Conservation (phyloP, 2,797 vertebrate genomes). For the Erethizon dorsatum region DNA sequence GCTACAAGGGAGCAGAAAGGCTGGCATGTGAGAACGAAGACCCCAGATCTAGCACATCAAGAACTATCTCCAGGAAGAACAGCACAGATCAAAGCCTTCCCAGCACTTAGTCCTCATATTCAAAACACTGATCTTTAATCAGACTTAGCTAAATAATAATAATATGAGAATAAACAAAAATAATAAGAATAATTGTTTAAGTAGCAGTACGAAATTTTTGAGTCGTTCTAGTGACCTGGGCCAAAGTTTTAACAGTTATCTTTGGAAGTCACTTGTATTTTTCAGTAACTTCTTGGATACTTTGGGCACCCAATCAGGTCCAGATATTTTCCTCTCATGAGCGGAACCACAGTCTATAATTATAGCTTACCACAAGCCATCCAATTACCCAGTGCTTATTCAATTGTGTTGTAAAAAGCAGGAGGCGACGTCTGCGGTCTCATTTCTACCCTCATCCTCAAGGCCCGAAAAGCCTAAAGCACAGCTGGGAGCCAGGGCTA, state of each 20-base stretch:
- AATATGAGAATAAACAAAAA: constrained; percentile 27
- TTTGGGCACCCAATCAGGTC: constrained; percentile 25
- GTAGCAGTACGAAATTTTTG: not conserved
- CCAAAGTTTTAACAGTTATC: constrained; percentile 59
- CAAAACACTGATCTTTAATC: not conserved
- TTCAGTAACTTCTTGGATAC: constrained; percentile 58
- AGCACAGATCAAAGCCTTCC: not conserved
- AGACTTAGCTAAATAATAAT: not conserved
- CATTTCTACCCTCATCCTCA: not conserved
- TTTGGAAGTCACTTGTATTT: constrained; percentile 67
- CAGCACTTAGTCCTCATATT: not conserved
- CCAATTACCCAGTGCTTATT: constrained; percentile 64
- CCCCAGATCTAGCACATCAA: not conserved
- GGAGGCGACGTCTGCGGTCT: not conserved
- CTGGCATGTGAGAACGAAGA: not conserved
- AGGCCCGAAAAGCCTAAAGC: not conserved
- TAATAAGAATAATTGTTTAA: not conserved
- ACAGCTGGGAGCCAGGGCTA: not conserved
- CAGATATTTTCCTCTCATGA: constrained; percentile 71
- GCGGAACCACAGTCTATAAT: constrained; percentile 52
- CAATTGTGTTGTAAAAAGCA: constrained; percentile 68
- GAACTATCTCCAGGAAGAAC: not conserved
- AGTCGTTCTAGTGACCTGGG: not conserved
- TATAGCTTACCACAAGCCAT: constrained; percentile 60
- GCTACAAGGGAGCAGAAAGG: not conserved